These are phyloP conservation scores for Oscheius sp. DNA, from an alignment of 2,888 invertebrate species.

Conservation along the genomic window DNA sequence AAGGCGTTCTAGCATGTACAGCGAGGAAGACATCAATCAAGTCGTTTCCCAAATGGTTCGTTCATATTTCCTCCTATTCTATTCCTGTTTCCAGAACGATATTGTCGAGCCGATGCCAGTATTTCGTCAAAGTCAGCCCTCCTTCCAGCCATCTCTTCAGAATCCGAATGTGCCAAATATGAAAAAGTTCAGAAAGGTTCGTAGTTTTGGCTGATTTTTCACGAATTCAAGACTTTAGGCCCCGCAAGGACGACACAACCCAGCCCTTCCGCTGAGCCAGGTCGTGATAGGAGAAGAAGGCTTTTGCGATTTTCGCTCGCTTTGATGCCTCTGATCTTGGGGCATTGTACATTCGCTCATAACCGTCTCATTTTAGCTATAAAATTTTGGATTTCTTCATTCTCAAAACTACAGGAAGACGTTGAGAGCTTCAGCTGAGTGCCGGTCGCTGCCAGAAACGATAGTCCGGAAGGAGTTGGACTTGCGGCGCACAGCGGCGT, in stretches of 20 bases:
- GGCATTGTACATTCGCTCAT: too few species aligned
- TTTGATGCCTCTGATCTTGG: background rate
- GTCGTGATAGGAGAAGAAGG: slow-evolving; percentile 2
- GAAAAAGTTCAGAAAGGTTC: slow-evolving; percentile 34
- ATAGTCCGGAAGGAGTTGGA: slow-evolving; percentile 19
- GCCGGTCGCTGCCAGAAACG: slow-evolving; percentile 9
- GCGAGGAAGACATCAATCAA: slow-evolving; percentile 12
- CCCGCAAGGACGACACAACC: slow-evolving; percentile 22
- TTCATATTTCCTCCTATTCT: too few species aligned
- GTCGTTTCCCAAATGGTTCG: slow-evolving; percentile 6
- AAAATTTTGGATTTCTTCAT: too few species aligned
- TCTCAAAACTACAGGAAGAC: background rate
- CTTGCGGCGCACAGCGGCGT: slow-evolving; percentile 24
- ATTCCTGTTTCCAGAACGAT: slow-evolving; percentile 5
- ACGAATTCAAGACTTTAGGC: slow-evolving; percentile 12
- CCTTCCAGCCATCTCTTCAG: background rate
- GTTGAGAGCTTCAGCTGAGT: slow-evolving; percentile 4
- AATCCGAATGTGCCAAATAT: slow-evolving; percentile 2
- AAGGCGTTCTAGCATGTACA: background rate
- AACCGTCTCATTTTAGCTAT: too few species aligned
- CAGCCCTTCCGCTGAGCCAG: background rate
- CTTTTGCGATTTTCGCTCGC: slow-evolving; percentile 14
- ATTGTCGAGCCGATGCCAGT: slow-evolving; percentile 13
- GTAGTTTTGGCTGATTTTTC: background rate
- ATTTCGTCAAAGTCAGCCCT: background rate